Percentiles rank a stretch among this genome's conserved stretches.
phyloP scores from a whole-genome alignment of 2,888 invertebrate genomes.

The Schizaphis graminum region DNA sequence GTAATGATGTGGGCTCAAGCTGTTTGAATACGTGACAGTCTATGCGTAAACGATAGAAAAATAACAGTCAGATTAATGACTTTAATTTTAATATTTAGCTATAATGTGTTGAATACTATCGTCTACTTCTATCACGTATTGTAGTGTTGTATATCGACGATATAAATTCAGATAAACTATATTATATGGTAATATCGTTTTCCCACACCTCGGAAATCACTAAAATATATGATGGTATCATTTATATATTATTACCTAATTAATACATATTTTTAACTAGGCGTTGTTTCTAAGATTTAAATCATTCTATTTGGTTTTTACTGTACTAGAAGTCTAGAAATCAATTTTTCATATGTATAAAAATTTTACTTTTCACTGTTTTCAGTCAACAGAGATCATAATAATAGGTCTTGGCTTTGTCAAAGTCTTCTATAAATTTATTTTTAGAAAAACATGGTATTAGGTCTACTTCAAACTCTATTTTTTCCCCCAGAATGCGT shows the following conservation, averaged over 20 bases:
- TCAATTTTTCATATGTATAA: no score
- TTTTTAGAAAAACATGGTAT: not conserved
- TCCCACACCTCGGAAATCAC: not conserved
- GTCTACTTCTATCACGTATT: not conserved
- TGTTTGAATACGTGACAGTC: constrained; percentile 70
- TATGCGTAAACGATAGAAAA: not conserved
- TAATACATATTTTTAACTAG: not conserved
- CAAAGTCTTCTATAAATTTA: not conserved
- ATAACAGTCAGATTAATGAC: not conserved
- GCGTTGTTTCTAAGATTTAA: not conserved
- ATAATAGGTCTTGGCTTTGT: not conserved
- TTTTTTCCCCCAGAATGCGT: not conserved
- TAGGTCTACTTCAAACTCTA: not conserved
- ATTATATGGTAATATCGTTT: not conserved
- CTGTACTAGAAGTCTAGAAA: not conserved
- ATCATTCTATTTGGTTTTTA: not conserved
- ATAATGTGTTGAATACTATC: not conserved
- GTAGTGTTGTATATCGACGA: not conserved
- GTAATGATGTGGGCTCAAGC: constrained; percentile 78
- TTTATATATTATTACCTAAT: not conserved
- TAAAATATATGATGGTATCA: not conserved
- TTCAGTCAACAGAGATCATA: not conserved
- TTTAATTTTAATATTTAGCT: not conserved
- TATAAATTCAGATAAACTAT: not conserved
- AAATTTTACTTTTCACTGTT: not conserved